These are phyloP conservation scores for Anticlea derivata DNA, from an alignment of 2,888 invertebrate genomes.

Conservation along the genomic window DNA sequence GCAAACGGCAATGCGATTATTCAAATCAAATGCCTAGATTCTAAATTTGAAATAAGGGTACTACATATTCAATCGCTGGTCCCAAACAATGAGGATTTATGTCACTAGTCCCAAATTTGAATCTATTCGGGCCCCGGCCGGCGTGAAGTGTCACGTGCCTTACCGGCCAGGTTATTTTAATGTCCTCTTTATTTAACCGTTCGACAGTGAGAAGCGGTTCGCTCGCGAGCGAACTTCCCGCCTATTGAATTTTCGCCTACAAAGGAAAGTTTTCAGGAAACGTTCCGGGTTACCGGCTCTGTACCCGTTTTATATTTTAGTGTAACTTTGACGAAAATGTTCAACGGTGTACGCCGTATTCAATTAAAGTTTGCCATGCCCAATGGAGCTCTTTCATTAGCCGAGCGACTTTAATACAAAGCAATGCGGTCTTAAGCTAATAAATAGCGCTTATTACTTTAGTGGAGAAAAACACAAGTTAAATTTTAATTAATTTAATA, in stretches of 20 bases:
- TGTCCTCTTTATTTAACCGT: constrained; percentile 53
- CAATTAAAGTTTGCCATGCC: constrained; percentile 56
- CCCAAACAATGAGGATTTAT: no score
- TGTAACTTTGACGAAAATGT: constrained; percentile 68
- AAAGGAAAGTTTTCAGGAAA: constrained; percentile 78
- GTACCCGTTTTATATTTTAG: constrained; percentile 65
- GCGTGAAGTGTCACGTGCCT: constrained; percentile 36
- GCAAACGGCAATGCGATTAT: constrained; percentile 6
- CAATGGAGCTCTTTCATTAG: constrained; percentile 30
- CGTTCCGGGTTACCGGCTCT: constrained; percentile 65
- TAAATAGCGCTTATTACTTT: constrained; percentile 30
- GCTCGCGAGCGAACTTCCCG: constrained; percentile 62
- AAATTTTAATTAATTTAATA: constrained; percentile 52
- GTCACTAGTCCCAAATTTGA: constrained; percentile 43
- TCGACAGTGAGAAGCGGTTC: constrained; percentile 56
- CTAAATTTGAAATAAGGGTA: no score
- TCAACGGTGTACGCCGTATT: constrained; percentile 52
- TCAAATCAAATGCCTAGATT: constrained; percentile 9
- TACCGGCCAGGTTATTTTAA: constrained; percentile 43
- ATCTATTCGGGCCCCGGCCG: not conserved
- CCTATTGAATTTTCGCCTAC: constrained; percentile 76
- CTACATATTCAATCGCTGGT: no score
- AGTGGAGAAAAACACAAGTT: constrained; percentile 20
- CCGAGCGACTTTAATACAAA: constrained; percentile 24
- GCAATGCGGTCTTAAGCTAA: constrained; percentile 26